Percentiles rank a stretch among this genome's conserved stretches.
Evolutionary conservation across 2,113 vertebrate genomes (phyloP).

Genomic region (Panthera leo): DNA sequence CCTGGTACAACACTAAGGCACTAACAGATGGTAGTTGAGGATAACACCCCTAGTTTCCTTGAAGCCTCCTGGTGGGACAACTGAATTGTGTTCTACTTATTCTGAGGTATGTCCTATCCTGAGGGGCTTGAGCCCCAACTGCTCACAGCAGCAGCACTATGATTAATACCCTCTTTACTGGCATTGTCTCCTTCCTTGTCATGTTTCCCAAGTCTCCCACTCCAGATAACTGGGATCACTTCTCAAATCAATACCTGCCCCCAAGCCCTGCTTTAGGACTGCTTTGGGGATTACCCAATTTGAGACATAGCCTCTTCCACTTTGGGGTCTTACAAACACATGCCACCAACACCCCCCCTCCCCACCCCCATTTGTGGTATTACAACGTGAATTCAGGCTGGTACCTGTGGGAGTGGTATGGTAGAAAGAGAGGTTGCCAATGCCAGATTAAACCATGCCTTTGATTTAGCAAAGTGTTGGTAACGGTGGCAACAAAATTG

Average conservation of each 20-base stretch:
- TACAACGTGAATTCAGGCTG: neutral
- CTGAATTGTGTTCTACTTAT: neutral
- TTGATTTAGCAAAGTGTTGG: neutral
- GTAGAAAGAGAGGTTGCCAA: neutral
- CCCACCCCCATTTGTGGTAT: neutral
- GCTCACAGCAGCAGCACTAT: neutral
- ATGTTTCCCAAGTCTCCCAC: neutral
- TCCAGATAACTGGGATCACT: neutral
- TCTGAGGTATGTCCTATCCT: neutral
- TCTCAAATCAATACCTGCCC: neutral
- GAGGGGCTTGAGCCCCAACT: fast-evolving
- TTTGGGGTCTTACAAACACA: neutral
- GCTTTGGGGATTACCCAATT: neutral
- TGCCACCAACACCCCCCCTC: too few species aligned
- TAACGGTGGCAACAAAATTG: neutral
- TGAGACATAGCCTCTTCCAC: neutral
- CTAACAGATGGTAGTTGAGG: neutral
- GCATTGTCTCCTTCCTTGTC: neutral
- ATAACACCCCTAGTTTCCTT: neutral
- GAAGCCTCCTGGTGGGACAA: neutral
- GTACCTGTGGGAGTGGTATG: too few species aligned
- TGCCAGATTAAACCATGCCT: neutral
- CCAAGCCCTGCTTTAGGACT: neutral
- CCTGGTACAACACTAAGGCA: neutral
- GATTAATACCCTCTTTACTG: neutral